Evolutionary conservation across 2,797 vertebrate genomes (phyloP).

Genomic region (Forpus xanthops): DNA sequence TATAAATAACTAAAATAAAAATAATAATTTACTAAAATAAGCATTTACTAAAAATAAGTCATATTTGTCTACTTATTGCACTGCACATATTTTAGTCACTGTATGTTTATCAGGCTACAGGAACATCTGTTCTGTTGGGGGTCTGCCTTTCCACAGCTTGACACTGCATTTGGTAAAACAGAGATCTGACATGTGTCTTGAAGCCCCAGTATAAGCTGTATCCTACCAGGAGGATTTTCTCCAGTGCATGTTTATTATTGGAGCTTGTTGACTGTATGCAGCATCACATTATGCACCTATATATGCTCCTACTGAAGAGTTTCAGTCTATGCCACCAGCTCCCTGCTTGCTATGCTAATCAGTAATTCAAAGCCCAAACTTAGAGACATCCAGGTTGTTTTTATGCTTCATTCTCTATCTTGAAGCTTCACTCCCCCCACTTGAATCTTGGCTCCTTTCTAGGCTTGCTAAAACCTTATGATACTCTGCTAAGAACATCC

Average conservation of each 20-base stretch:
- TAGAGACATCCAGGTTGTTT: background rate
- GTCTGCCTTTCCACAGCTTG: background rate
- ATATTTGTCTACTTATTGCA: background rate
- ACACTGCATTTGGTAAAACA: background rate
- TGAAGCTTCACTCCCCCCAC: background rate
- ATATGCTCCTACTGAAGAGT: background rate
- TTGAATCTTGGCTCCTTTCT: background rate
- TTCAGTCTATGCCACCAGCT: background rate
- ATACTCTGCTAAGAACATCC: constrained; percentile 8
- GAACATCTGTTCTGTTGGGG: background rate
- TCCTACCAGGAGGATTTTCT: background rate
- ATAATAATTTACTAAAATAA: background rate
- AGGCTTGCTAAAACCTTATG: background rate
- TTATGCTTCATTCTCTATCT: background rate
- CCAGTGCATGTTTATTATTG: background rate
- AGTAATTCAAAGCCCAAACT: background rate
- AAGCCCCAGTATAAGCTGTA: background rate
- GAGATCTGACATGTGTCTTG: background rate
- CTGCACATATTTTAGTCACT: background rate
- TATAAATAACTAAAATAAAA: background rate
- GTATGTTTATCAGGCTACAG: background rate
- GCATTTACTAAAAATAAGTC: background rate
- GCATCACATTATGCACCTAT: fast-evolving
- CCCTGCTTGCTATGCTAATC: background rate
- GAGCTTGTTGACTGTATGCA: background rate